Evolutionary conservation across 2,797 vertebrate species (phyloP).

Genomic region (Pristis pectinata): DNA sequence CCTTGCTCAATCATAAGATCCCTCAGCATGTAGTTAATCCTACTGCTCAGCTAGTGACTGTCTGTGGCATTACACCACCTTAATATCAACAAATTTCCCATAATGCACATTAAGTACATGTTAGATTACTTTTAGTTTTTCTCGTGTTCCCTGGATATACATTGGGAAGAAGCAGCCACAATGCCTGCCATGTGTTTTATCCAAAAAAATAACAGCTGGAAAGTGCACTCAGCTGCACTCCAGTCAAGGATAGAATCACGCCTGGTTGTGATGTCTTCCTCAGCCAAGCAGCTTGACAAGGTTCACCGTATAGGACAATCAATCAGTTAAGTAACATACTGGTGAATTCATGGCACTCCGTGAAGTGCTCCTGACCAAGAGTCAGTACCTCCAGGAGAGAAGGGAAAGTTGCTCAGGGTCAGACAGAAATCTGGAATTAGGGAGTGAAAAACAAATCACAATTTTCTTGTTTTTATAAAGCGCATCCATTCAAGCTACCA

Average conservation of each 20-base stretch:
- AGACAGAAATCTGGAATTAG: neutral
- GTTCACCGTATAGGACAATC: neutral
- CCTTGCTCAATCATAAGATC: neutral
- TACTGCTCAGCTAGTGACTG: neutral
- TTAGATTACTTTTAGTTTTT: neutral
- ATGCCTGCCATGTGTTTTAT: neutral
- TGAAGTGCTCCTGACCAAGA: neutral
- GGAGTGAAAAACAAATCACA: neutral
- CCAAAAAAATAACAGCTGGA: neutral
- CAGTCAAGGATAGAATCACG: neutral
- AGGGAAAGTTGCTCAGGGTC: neutral
- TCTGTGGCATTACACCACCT: neutral
- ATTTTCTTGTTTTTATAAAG: neutral
- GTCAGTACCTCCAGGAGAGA: neutral
- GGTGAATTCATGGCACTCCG: neutral
- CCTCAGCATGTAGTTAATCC: neutral
- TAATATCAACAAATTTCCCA: neutral
- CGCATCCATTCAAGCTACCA: neutral
- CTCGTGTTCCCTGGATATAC: neutral
- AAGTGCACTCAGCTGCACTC: neutral
- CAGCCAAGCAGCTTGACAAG: neutral
- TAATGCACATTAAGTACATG: neutral
- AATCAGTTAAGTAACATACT: neutral
- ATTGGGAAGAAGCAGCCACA: neutral
- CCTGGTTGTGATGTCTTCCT: neutral